Evolutionary conservation across 2,888 invertebrate species (phyloP).

Genomic region (Acanthosoma haemorrhoidale): DNA sequence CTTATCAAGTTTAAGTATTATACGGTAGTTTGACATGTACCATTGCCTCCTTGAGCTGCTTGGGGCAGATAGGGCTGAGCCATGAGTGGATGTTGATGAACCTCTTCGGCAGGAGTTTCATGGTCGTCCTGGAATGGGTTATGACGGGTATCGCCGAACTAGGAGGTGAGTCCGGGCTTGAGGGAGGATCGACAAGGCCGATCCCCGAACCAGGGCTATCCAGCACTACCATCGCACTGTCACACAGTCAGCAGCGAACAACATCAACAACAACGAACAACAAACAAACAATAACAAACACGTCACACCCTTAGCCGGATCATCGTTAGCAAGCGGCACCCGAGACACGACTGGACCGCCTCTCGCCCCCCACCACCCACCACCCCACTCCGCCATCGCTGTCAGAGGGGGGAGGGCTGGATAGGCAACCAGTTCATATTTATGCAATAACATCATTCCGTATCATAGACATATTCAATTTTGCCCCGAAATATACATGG

Average conservation of each 20-base stretch:
- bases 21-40: slow-evolving; percentile 42
- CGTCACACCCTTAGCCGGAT: slow-evolving; percentile 2
- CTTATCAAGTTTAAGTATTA: no score
- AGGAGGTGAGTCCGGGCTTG: slow-evolving; percentile 44
- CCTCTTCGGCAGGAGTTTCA: slow-evolving; percentile 85
- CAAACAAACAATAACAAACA: slow-evolving; percentile 9
- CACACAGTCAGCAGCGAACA: background rate
- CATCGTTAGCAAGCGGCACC: background rate
- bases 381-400: background rate
- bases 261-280: background rate
- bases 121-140: slow-evolving; percentile 52
- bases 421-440: background rate
- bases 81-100: slow-evolving; percentile 87
- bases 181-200: slow-evolving; percentile 61
- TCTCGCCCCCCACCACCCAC: background rate
- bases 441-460: background rate
- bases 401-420: no score
- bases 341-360: slow-evolving; percentile 19
- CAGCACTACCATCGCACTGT: slow-evolving; percentile 60
- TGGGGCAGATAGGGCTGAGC: slow-evolving; percentile 62
- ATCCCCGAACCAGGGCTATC: slow-evolving; percentile 56
- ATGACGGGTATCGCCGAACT: slow-evolving; percentile 43
- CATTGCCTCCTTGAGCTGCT: slow-evolving; percentile 51
- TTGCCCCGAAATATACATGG: background rate
- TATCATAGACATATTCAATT: background rate